Evolutionary conservation across 2,888 invertebrate genomes (phyloP).

Genomic region (Andrena minutula): DNA sequence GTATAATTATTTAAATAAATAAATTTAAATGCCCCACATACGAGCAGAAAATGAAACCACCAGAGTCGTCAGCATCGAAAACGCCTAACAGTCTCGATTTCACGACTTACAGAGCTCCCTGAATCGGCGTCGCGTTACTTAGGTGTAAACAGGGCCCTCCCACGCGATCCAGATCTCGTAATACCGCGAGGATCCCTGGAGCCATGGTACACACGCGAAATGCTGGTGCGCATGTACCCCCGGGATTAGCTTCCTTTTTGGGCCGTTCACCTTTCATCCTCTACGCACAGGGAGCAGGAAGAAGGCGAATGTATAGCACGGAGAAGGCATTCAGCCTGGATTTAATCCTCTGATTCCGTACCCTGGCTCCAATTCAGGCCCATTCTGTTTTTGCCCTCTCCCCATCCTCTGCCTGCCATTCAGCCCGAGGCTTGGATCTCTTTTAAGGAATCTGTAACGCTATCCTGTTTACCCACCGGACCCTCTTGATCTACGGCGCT

Average conservation of each 20-base stretch:
- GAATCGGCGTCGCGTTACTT: conserved; percentile 42
- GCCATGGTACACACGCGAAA: conserved; percentile 20
- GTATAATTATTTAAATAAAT: too few relatives aligned
- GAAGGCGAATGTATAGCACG: conserved; percentile 32
- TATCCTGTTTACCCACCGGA: conserved; percentile 80
- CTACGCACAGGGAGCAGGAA: conserved; percentile 28
- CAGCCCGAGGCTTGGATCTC: conserved; percentile 68
- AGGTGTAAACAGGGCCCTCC: conserved; percentile 59
- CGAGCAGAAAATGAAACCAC: neutral
- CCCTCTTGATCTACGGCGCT: conserved; percentile 57
- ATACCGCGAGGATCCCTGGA: conserved; percentile 25
- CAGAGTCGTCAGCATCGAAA: conserved; percentile 6
- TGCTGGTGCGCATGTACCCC: conserved; percentile 33
- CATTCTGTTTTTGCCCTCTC: conserved; percentile 49
- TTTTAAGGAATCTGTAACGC: conserved; percentile 81
- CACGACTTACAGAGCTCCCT: conserved; percentile 41
- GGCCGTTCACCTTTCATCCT: conserved; percentile 56
- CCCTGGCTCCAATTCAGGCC: conserved; percentile 72
- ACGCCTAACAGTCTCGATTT: conserved; percentile 55
- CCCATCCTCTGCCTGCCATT: conserved; percentile 66
- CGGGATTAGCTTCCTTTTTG: conserved; percentile 55
- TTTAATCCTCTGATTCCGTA: conserved; percentile 83
- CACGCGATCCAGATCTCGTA: conserved; percentile 53
- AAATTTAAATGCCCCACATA: neutral
- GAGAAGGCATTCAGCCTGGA: conserved; percentile 69